phyloP scores from a whole-genome alignment of 2,797 vertebrate species.

The Enteromius unitaeniatus region DNA sequence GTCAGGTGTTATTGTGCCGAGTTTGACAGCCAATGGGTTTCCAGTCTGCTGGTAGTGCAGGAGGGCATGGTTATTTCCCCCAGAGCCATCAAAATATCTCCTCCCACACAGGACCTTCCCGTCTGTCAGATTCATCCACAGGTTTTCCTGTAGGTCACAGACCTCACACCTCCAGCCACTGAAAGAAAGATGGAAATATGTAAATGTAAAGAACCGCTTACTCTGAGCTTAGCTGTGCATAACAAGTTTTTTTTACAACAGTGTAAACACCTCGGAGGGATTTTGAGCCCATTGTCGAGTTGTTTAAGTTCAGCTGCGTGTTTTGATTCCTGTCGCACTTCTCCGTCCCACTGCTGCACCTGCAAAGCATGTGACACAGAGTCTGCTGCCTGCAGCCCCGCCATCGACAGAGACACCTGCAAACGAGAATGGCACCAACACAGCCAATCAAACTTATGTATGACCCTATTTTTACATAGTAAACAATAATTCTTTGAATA shows the following conservation, averaged over 20 bases:
- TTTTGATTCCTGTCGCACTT: slow-evolving; percentile 93
- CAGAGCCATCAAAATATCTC: slow-evolving; percentile 95
- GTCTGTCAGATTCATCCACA: slow-evolving; percentile 98
- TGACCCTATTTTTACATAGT: neutral
- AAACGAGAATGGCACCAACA: slow-evolving; percentile 16
- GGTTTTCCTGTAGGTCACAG: slow-evolving; percentile 95
- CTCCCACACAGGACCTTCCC: slow-evolving; percentile 95
- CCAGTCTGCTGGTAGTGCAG: slow-evolving; percentile 91
- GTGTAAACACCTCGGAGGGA: slow-evolving; percentile 89
- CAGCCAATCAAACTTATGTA: neutral
- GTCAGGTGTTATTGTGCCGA: slow-evolving; percentile 97
- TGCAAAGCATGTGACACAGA: slow-evolving; percentile 94
- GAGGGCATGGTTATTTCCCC: slow-evolving; percentile 96
- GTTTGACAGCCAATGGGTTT: slow-evolving; percentile 94
- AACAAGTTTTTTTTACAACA: neutral
- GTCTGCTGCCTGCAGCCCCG: slow-evolving; percentile 92
- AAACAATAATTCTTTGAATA: neutral
- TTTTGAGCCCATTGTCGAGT: slow-evolving; percentile 92
- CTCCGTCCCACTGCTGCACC: slow-evolving; percentile 98
- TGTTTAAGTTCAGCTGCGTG: slow-evolving; percentile 92
- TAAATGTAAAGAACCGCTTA: neutral
- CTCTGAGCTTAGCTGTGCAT: neutral
- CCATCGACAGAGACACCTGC: slow-evolving; percentile 91
- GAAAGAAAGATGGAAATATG: neutral
- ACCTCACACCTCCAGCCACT: slow-evolving; percentile 97